Evolutionary conservation across 2,113 vertebrate species (phyloP).

Genomic region (Pongo pygmaeus): DNA sequence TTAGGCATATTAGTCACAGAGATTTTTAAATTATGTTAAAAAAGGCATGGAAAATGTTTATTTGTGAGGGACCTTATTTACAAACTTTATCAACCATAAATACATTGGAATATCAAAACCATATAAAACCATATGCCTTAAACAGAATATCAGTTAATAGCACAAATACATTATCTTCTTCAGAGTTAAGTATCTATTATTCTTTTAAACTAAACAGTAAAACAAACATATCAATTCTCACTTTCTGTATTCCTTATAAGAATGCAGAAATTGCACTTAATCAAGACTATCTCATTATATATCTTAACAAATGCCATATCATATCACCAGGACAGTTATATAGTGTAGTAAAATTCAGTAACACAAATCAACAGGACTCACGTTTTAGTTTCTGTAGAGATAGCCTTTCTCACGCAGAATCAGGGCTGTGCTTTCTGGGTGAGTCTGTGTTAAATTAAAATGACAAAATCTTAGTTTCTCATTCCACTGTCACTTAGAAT

Average conservation of each 20-base stretch:
- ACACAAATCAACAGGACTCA: slow-evolving; percentile 40
- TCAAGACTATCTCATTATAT: background rate
- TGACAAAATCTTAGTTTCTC: slow-evolving; percentile 59
- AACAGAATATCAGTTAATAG: background rate
- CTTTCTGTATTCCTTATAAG: background rate
- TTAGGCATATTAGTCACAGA: background rate
- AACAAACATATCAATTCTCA: background rate
- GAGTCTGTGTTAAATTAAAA: slow-evolving; percentile 66
- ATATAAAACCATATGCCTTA: background rate
- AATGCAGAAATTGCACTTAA: background rate
- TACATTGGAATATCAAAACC: background rate
- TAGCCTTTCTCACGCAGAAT: slow-evolving; percentile 21
- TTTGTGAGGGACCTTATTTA: background rate
- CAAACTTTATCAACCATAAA: background rate
- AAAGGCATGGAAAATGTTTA: background rate
- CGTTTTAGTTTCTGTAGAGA: slow-evolving; percentile 37
- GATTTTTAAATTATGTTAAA: background rate
- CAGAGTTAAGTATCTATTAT: background rate
- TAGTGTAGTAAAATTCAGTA: background rate
- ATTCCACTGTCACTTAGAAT: background rate
- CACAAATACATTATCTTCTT: background rate
- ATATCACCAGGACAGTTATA: background rate
- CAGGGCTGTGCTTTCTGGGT: background rate
- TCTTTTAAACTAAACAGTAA: background rate
- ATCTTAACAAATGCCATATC: background rate